These are phyloP conservation scores for Gallinago media DNA, from an alignment of 2,113 vertebrate species.

Conservation along the genomic window DNA sequence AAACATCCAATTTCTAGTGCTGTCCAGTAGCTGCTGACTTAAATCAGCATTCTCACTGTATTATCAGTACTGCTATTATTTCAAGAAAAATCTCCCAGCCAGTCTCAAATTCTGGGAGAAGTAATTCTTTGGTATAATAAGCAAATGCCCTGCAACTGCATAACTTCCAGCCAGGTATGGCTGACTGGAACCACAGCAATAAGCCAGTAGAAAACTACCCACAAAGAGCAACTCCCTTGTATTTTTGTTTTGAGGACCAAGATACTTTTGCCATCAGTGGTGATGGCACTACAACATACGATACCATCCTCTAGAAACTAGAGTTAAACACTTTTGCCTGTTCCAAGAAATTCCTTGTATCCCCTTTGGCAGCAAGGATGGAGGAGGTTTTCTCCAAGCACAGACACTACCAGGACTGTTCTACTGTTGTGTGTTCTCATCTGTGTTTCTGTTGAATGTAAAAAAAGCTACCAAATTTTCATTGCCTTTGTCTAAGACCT, in stretches of 20 bases:
- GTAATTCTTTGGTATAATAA: neutral
- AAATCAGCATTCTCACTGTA: neutral
- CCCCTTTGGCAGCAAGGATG: neutral
- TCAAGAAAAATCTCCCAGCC: neutral
- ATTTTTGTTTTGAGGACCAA: neutral
- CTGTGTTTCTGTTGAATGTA: neutral
- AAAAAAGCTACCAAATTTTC: neutral
- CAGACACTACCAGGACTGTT: neutral
- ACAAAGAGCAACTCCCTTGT: neutral
- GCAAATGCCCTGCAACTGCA: neutral
- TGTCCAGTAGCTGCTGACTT: neutral
- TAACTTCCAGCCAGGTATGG: neutral
- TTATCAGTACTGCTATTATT: neutral
- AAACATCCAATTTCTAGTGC: neutral
- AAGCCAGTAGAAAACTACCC: neutral
- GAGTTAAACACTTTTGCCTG: neutral
- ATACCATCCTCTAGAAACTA: neutral
- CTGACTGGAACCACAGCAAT: neutral
- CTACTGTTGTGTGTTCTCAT: neutral
- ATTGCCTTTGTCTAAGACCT: neutral
- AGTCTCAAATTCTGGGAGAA: neutral
- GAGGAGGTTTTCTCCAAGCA: neutral
- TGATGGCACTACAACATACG: rapidly evolving
- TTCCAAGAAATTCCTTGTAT: neutral
- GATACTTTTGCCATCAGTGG: neutral